Percentiles rank a stretch among this genome's conserved stretches.
Evolutionary conservation across 2,113 vertebrate species (phyloP).

Genomic region (Gymnocephalus cernua): DNA sequence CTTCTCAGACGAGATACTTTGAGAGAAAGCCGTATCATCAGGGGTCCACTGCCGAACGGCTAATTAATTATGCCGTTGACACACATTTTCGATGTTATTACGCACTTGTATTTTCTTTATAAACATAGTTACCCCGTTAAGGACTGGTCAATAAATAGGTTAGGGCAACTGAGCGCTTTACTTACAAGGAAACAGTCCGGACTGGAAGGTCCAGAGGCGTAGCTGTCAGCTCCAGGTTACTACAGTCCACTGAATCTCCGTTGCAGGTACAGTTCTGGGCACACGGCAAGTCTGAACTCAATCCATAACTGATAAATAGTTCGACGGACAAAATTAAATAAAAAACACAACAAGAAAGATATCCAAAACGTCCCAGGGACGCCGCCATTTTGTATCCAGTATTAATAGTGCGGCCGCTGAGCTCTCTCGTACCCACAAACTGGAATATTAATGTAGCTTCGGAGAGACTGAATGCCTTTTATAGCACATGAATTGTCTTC

Average conservation of each 20-base stretch:
- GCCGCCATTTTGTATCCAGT: slow-evolving; percentile 96
- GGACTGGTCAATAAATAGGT: slow-evolving; percentile 68
- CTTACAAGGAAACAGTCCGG: slow-evolving; percentile 93
- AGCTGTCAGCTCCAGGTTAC: slow-evolving; percentile 82
- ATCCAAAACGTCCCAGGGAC: slow-evolving; percentile 83
- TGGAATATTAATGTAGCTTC: slow-evolving; percentile 55
- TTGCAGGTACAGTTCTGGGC: slow-evolving; percentile 88
- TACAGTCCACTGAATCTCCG: slow-evolving; percentile 88
- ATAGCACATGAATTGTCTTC: slow-evolving; percentile 43
- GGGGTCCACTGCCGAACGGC: too few species aligned
- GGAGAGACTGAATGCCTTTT: slow-evolving; percentile 7
- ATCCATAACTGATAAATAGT: slow-evolving; percentile 59
- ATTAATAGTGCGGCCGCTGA: slow-evolving; percentile 79
- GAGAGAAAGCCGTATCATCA: background rate
- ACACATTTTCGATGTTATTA: background rate
- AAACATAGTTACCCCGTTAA: slow-evolving; percentile 40
- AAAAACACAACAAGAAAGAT: slow-evolving; percentile 72
- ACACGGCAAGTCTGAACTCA: slow-evolving; percentile 78
- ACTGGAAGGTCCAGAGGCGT: slow-evolving; percentile 87
- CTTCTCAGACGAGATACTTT: slow-evolving; percentile 12
- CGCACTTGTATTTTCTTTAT: background rate
- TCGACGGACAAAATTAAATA: slow-evolving; percentile 76
- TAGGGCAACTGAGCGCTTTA: slow-evolving; percentile 55
- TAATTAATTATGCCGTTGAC: too few species aligned
- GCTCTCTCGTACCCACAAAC: slow-evolving; percentile 72